Evolutionary conservation across 2,797 vertebrate species (phyloP), one percentile per base, ranked within the genome.

Genomic region (Coranthus polyacanthus): DNA sequence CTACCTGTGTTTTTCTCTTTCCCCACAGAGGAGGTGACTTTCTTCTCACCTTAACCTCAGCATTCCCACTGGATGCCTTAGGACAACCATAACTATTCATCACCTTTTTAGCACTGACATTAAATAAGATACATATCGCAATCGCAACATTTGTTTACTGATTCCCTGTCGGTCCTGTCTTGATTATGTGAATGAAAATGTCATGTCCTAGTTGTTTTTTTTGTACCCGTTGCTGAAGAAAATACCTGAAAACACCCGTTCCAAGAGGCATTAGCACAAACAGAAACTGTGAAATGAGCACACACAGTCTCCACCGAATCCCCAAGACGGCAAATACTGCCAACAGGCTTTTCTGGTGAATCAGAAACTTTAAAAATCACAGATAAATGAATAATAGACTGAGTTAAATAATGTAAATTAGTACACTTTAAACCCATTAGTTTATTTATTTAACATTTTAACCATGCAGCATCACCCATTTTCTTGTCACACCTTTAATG

Each of bases 101-200:
- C 78, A 85, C 74, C 83, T 81, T 65, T 82, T 89, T 84, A 88
- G 37, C 39, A 5, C 51, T 77, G 79, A 82, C 65, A 83, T 82
- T 79, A 79, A 77, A 78, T 60, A 50, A n/a, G n/a, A n/a, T n/a
- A n/a, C n/a, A n/a, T n/a, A n/a, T n/a, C n/a, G n/a, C n/a, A n/a
- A n/a, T n/a, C n/a, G n/a, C n/a, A n/a, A 18, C 53, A 67, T 79
- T 85, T 83, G 56, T 88, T 88, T 76, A 64, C 75, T 1, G 0
- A 54, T 43, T 59, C 32, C 16, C 37, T 53, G 50, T 49, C 45
- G 42, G 54, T 68, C 51, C 11, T 32, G 16, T 54, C 58, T 68
- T 87, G 82, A 88, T 87, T 83, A 81, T 65, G 69, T 68, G 67
- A 84, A 75, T 71, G 72, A 79, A 88, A 90, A 90, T 89, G 82